Evolutionary conservation across 1,140 invertebrate genomes (phyloP).

Genomic region (Drosophila bocki): DNA sequence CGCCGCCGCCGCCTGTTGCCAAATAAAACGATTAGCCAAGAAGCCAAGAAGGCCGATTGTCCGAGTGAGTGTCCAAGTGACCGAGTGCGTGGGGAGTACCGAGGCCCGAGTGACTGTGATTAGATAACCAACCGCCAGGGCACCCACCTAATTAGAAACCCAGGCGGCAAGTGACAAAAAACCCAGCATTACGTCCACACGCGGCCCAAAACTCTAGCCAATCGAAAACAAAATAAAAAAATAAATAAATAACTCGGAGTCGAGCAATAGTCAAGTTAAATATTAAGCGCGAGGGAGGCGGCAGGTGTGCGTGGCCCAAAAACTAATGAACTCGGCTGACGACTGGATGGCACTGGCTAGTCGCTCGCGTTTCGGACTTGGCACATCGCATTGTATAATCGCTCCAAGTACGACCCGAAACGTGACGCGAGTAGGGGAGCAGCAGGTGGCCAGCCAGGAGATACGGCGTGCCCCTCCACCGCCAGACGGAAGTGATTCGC

Average conservation of each 20-base stretch:
- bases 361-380: slow-evolving; percentile 16
- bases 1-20: slow-evolving; percentile 20
- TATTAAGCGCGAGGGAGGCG: slow-evolving; percentile 11
- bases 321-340: slow-evolving; percentile 30
- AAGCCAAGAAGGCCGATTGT: slow-evolving; percentile 26
- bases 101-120: slow-evolving; percentile 57
- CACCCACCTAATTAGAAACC: slow-evolving; percentile 61
- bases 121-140: slow-evolving; percentile 54
- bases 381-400: slow-evolving; percentile 73
- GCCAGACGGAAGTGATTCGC: slow-evolving; percentile 22
- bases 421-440: slow-evolving; percentile 59
- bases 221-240: slow-evolving; percentile 31
- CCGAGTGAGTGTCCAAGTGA: slow-evolving; percentile 40
- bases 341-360: neutral
- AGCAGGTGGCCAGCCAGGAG: slow-evolving; percentile 7
- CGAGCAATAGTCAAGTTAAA: neutral
- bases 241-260: slow-evolving; percentile 4
- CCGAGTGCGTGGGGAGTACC: slow-evolving; percentile 27
- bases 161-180: slow-evolving; percentile 37
- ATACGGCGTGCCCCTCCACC: neutral
- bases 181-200: slow-evolving; percentile 21
- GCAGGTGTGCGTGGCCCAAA: slow-evolving; percentile 45
- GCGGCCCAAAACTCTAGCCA: slow-evolving; percentile 45
- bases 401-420: slow-evolving; percentile 49
- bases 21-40: slow-evolving; percentile 20